phyloP scores from a whole-genome alignment of 1,140 invertebrate species.

The Neocloeon triangulifer region DNA sequence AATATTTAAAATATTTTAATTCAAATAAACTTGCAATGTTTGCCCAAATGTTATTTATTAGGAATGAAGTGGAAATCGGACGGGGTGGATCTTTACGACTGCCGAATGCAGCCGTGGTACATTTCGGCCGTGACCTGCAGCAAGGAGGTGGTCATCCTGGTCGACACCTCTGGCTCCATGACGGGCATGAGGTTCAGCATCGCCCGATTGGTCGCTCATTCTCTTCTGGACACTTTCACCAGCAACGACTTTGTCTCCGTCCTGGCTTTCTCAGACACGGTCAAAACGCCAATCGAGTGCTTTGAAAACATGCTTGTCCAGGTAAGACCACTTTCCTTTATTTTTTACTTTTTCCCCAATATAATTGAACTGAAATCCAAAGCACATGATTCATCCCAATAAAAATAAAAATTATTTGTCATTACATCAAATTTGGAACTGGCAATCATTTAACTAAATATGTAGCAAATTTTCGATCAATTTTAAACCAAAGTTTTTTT shows the following conservation, averaged over 20 bases:
- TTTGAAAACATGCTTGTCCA: slow-evolving; percentile 60
- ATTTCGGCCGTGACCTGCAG: slow-evolving; percentile 93
- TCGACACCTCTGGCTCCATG: slow-evolving; percentile 97
- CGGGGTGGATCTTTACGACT: slow-evolving; percentile 53
- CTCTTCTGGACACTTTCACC: slow-evolving; percentile 82
- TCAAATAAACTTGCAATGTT: no score
- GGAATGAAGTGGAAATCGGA: slow-evolving; percentile 25
- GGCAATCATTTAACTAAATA: no score
- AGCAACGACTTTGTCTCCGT: slow-evolving; percentile 97
- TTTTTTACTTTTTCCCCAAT: no score
- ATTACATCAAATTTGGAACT: no score
- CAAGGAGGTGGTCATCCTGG: slow-evolving; percentile 88
- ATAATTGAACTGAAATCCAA: no score
- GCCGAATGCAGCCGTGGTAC: slow-evolving; percentile 74
- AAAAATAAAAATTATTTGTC: no score
- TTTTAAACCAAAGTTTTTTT: no score
- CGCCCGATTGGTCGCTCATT: slow-evolving; percentile 58
- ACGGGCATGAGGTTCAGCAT: slow-evolving; percentile 60
- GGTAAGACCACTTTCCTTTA: slow-evolving; percentile 17
- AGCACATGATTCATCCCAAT: no score
- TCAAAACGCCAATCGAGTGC: slow-evolving; percentile 47
- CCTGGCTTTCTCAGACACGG: slow-evolving; percentile 44
- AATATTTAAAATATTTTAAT: no score
- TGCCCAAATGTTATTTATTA: no score
- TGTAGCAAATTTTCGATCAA: no score